Conservation (phyloP, 2,797 vertebrate species). For the Premnoplex brunnescens region DNA sequence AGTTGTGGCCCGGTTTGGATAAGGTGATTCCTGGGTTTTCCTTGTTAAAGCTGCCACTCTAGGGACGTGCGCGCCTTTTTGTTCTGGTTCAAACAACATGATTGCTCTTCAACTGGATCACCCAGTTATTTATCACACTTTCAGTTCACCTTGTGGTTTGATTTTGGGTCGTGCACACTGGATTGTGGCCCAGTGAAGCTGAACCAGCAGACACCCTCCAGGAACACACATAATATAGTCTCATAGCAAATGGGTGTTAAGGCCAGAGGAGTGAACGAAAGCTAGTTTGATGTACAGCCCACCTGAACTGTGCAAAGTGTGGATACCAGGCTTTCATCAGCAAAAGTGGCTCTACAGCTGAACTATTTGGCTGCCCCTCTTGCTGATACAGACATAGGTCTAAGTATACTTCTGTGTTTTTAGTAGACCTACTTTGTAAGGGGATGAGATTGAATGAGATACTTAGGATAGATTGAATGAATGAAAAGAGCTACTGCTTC, state of each 20-base stretch:
- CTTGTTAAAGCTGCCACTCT: not conserved
- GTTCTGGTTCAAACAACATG: not conserved
- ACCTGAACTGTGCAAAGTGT: not conserved
- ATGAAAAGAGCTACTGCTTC: not conserved
- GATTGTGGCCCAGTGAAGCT: not conserved
- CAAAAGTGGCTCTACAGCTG: not conserved
- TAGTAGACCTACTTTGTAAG: not conserved
- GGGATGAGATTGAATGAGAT: not conserved
- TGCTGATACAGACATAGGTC: not conserved
- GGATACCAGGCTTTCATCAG: not conserved
- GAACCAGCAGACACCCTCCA: not conserved
- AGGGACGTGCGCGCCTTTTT: fast-evolving
- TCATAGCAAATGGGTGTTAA: not conserved
- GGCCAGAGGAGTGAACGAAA: not conserved
- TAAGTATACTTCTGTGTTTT: not conserved
- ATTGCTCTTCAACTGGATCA: not conserved
- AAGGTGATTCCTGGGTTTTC: not conserved
- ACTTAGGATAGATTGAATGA: not conserved
- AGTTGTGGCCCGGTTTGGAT: not conserved
- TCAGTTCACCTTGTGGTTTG: not conserved
- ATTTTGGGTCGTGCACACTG: not conserved
- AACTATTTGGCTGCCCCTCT: not conserved
- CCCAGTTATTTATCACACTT: not conserved
- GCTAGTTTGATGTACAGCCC: not conserved
- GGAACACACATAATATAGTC: fast-evolving